Percentiles rank a stretch among this genome's conserved stretches.
Evolutionary conservation across 1,140 invertebrate species (phyloP).

Genomic region (Chrysomallon squamiferum): DNA sequence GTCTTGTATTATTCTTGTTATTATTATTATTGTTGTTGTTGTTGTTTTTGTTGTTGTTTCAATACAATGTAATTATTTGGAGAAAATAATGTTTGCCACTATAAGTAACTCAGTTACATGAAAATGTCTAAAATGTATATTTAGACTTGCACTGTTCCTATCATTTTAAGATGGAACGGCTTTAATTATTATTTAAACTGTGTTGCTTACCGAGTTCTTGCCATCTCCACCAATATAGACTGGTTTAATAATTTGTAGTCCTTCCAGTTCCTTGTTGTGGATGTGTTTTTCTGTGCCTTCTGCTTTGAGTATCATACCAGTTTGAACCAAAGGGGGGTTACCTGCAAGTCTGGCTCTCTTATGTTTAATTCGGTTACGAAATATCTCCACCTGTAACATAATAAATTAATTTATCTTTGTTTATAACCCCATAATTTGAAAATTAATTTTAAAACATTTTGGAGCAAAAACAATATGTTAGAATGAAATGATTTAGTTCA

Average conservation of each 20-base stretch:
- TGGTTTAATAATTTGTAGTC: background rate
- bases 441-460: background rate
- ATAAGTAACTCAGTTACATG: no score
- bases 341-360: background rate
- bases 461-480: background rate
- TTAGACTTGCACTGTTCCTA: no score
- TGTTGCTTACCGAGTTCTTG: background rate
- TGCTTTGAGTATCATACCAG: background rate
- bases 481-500: background rate
- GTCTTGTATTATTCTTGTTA: no score
- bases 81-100: no score
- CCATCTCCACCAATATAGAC: constrained; percentile 1
- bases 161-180: no score
- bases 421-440: background rate
- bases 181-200: no score
- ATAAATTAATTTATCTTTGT: background rate
- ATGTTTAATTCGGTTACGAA: background rate
- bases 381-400: background rate
- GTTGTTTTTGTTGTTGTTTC: no score
- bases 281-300: background rate
- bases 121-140: no score
- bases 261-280: background rate
- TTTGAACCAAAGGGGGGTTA: background rate
- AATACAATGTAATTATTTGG: no score
- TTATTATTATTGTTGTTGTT: no score